phyloP scores from a whole-genome alignment of 2,888 invertebrate genomes.

The Cremastinae sp. region DNA sequence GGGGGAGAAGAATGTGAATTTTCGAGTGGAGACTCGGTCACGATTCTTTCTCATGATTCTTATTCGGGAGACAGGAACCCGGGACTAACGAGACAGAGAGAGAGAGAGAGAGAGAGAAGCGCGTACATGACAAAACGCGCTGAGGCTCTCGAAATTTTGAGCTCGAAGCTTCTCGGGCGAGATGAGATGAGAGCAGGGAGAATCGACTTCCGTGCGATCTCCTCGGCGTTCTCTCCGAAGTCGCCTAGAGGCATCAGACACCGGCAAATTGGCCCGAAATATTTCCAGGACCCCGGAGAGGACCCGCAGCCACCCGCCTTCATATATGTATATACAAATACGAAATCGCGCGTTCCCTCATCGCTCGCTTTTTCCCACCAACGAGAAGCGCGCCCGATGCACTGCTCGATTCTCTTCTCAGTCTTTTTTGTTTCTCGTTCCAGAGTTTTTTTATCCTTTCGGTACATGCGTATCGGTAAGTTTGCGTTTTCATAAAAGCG shows the following conservation, averaged over 20 bases:
- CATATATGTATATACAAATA: conserved; percentile 29
- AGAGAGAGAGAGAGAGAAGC: conserved; percentile 44
- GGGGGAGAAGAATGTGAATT: too few species aligned
- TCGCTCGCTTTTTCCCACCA: conserved; percentile 35
- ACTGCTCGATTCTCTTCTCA: not conserved
- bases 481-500: conserved; percentile 70
- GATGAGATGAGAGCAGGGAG: not conserved
- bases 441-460: too few species aligned
- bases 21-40: not conserved
- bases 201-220: conserved; percentile 18
- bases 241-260: conserved; percentile 73
- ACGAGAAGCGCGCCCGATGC: conserved; percentile 10
- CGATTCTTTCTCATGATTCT: conserved; percentile 23
- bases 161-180: conserved; percentile 36
- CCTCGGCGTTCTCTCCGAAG: conserved; percentile 19
- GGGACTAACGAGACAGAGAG: conserved; percentile 65
- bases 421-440: not conserved
- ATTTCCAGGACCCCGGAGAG: conserved; percentile 66
- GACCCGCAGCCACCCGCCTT: conserved; percentile 40
- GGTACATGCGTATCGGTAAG: not conserved
- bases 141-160: conserved; percentile 25
- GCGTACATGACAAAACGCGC: conserved; percentile 59
- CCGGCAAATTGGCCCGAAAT: conserved; percentile 76
- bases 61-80: conserved; percentile 19
- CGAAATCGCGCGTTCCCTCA: conserved; percentile 33